Percentiles rank a stretch among this genome's conserved stretches.
phyloP scores from a whole-genome alignment of 2,113 vertebrate genomes.

The Perccottus glenii region DNA sequence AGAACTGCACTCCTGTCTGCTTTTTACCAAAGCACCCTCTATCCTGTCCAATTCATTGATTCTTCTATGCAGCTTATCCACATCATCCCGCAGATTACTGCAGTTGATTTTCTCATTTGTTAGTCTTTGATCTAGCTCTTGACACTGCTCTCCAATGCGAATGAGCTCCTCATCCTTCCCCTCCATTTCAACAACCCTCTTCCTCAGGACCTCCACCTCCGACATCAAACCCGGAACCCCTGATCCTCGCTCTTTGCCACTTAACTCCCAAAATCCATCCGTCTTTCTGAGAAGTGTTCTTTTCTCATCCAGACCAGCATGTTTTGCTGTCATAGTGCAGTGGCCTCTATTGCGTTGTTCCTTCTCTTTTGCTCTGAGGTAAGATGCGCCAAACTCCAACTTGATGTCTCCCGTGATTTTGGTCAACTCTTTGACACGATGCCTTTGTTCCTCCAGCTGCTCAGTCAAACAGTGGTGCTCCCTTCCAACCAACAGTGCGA shows the following conservation, averaged over 20 bases:
- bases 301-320: constrained; percentile 88
- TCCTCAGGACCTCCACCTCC: constrained; percentile 91
- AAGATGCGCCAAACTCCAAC: constrained; percentile 75
- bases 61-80: constrained; percentile 89
- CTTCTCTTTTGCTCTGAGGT: constrained; percentile 78
- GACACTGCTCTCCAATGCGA: constrained; percentile 93
- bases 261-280: constrained; percentile 87
- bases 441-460: constrained; percentile 83
- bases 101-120: constrained; percentile 85
- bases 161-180: constrained; percentile 96
- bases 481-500: constrained; percentile 88
- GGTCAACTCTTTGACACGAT: constrained; percentile 82
- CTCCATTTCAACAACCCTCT: constrained; percentile 92
- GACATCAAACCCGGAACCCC: constrained; percentile 80
- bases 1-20: constrained; percentile 89
- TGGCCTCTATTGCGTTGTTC: constrained; percentile 78
- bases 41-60: constrained; percentile 92
- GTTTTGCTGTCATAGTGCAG: constrained; percentile 87
- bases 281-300: constrained; percentile 85
- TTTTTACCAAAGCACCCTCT: constrained; percentile 91
- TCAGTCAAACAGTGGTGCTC: constrained; percentile 87
- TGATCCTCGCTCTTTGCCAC: constrained; percentile 65
- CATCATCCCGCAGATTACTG: constrained; percentile 86
- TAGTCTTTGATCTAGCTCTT: constrained; percentile 88
- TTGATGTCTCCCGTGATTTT: constrained; percentile 77